Percentiles rank a stretch among this genome's conserved stretches.
Evolutionary conservation across 2,888 invertebrate genomes (phyloP).

Genomic region (Calliopum simillimum): DNA sequence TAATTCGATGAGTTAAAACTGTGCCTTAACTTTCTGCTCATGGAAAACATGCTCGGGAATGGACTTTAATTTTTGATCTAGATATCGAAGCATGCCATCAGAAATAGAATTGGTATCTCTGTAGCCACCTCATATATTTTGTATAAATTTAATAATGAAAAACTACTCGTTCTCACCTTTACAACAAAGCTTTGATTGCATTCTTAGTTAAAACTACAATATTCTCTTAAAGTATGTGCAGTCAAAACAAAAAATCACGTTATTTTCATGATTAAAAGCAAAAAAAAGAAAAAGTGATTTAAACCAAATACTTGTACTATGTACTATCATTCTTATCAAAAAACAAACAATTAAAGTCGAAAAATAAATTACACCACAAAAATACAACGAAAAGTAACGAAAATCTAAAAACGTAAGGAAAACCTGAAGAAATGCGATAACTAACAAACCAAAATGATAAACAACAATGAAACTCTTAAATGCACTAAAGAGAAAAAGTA

Average conservation of each 20-base stretch:
- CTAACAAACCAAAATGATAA: not conserved
- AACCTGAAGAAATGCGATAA: not conserved
- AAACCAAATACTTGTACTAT: not conserved
- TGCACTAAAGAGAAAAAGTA: too few relatives aligned
- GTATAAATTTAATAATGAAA: too few relatives aligned
- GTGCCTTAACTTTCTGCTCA: too few relatives aligned
- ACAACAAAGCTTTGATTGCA: too few relatives aligned
- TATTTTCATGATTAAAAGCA: not conserved
- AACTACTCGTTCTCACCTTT: too few relatives aligned
- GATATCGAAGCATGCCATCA: too few relatives aligned
- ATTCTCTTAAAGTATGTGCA: not conserved
- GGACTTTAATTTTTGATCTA: too few relatives aligned
- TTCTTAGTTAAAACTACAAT: not conserved
- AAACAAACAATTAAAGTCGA: constrained; percentile 15
- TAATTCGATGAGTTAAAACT: too few relatives aligned
- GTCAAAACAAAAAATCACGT: not conserved
- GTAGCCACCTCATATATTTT: too few relatives aligned
- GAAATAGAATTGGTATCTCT: too few relatives aligned
- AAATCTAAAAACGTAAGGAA: not conserved
- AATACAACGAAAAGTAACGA: not conserved
- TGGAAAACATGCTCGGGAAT: too few relatives aligned
- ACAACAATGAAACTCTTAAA: not conserved
- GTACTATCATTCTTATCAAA: constrained; percentile 15
- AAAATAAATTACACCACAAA: not conserved
- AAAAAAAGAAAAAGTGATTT: not conserved